These are phyloP conservation scores for Oncorhynchus clarkii DNA, from an alignment of 2,113 vertebrate genomes.

Conservation along the genomic window DNA sequence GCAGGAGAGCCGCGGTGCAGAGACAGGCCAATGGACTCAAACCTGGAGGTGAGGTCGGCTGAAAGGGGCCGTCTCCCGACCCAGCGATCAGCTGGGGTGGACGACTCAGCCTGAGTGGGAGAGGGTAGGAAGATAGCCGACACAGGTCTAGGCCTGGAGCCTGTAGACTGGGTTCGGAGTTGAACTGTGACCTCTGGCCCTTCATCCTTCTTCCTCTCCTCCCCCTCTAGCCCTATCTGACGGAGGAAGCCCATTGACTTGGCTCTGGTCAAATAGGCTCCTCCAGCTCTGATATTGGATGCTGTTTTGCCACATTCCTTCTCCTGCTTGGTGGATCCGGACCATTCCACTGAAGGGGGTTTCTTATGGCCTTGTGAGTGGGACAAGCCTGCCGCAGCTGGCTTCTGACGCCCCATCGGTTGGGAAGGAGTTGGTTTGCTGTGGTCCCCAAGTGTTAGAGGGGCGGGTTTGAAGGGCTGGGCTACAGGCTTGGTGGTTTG, in stretches of 20 bases:
- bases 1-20: constrained; percentile 49
- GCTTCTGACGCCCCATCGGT: constrained; percentile 40
- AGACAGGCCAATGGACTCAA: constrained; percentile 70
- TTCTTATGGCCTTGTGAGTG: constrained; percentile 45
- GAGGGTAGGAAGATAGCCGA: constrained; percentile 64
- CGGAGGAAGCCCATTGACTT: constrained; percentile 75
- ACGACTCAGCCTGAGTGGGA: constrained; percentile 37
- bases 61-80: constrained; percentile 66
- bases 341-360: constrained; percentile 59
- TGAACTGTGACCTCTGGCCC: constrained; percentile 27
- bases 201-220: constrained; percentile 28
- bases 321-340: constrained; percentile 43
- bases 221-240: constrained; percentile 44
- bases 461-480: constrained; percentile 67
- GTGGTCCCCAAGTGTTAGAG: constrained; percentile 42
- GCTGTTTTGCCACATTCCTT: constrained; percentile 27
- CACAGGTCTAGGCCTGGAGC: constrained; percentile 64
- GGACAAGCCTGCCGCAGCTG: constrained; percentile 20
- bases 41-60: constrained; percentile 73
- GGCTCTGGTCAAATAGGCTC: constrained; percentile 63
- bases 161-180: not conserved
- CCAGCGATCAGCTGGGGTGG: constrained; percentile 42
- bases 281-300: constrained; percentile 20
- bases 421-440: constrained; percentile 40
- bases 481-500: constrained; percentile 61